Evolutionary conservation across 2,797 vertebrate genomes (phyloP).

Genomic region (Gambusia yucatana): DNA sequence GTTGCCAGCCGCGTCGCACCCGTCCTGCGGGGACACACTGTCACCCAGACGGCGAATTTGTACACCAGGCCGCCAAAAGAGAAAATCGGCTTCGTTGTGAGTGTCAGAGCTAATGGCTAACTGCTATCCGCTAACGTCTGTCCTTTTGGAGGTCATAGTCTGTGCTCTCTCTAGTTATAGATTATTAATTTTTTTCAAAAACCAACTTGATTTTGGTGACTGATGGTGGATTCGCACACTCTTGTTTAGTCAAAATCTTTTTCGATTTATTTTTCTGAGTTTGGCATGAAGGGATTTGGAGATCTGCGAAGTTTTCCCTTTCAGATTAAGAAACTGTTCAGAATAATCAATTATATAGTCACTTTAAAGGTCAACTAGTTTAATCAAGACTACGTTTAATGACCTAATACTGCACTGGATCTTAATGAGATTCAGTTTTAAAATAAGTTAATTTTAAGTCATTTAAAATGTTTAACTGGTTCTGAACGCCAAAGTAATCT

Average conservation of each 20-base stretch:
- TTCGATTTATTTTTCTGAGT: neutral
- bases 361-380: neutral
- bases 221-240: neutral
- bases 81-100: slow-evolving; percentile 8
- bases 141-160: slow-evolving; percentile 5
- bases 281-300: neutral
- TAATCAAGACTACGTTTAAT: neutral
- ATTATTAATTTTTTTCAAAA: neutral
- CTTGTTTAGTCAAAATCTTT: neutral
- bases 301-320: neutral
- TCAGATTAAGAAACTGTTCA: neutral
- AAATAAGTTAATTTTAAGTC: neutral
- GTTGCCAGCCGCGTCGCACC: slow-evolving; percentile 5
- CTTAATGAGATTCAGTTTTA: neutral
- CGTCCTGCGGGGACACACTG: slow-evolving; percentile 3
- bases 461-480: neutral
- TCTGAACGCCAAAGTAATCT: neutral
- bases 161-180: neutral
- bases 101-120: slow-evolving; percentile 13
- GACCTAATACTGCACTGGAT: neutral
- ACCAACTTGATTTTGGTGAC: neutral
- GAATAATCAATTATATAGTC: neutral
- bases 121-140: neutral
- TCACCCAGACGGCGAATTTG: slow-evolving; percentile 18
- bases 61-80: slow-evolving; percentile 27